phyloP scores from a whole-genome alignment of 2,113 vertebrate species.

The Brachirus orientalis region DNA sequence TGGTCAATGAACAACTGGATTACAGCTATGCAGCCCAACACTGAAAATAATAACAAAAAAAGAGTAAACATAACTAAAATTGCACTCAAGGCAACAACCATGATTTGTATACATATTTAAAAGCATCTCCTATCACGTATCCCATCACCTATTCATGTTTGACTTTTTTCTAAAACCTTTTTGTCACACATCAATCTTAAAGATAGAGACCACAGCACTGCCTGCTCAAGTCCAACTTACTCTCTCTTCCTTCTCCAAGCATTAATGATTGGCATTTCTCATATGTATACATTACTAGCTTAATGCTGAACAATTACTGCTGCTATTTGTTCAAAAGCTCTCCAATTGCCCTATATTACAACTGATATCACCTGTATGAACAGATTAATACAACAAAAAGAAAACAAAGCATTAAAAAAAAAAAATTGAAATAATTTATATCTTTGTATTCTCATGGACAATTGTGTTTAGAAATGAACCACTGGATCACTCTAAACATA shows the following conservation, averaged over 20 bases:
- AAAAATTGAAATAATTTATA: slow-evolving; percentile 78
- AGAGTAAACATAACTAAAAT: slow-evolving; percentile 75
- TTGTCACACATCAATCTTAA: slow-evolving; percentile 38
- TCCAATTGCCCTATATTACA: slow-evolving; percentile 50
- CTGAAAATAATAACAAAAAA: slow-evolving; percentile 76
- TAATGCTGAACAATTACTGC: slow-evolving; percentile 62
- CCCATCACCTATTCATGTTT: slow-evolving; percentile 53
- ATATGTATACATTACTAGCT: slow-evolving; percentile 64
- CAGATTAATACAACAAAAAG: slow-evolving; percentile 52
- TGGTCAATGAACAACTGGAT: slow-evolving; percentile 66
- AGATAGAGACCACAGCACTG: slow-evolving; percentile 16
- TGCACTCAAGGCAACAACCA: slow-evolving; percentile 78
- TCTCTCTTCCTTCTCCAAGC: slow-evolving; percentile 29
- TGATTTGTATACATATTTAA: slow-evolving; percentile 68
- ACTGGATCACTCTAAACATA: slow-evolving; percentile 77
- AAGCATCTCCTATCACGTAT: slow-evolving; percentile 56
- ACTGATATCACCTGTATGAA: slow-evolving; percentile 43
- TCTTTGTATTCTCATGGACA: slow-evolving; percentile 75
- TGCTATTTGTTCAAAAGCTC: slow-evolving; percentile 56
- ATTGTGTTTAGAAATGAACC: slow-evolving; percentile 75
- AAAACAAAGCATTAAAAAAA: slow-evolving; percentile 60
- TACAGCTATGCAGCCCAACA: slow-evolving; percentile 77
- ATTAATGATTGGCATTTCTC: slow-evolving; percentile 65
- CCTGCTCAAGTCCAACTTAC: slow-evolving; percentile 41
- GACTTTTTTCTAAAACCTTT: slow-evolving; percentile 45